phyloP scores from a whole-genome alignment of 2,113 vertebrate species.

The Tricholaema leucomelas region DNA sequence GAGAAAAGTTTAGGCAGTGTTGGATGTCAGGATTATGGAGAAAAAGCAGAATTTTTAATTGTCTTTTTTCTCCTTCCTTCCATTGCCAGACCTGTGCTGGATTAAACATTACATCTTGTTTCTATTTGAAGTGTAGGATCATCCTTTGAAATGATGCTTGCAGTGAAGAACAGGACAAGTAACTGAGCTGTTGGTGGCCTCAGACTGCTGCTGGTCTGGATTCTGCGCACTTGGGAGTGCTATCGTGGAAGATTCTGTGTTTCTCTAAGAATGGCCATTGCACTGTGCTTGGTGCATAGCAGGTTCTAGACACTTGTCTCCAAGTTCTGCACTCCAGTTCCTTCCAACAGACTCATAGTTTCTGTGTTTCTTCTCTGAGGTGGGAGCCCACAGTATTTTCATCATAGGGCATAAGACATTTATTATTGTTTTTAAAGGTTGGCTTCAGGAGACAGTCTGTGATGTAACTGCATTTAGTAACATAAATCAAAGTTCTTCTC shows the following conservation, averaged over 20 bases:
- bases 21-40: not conserved
- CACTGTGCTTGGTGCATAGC: not conserved
- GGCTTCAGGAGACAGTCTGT: conserved; percentile 24
- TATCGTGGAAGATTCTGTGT: not conserved
- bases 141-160: not conserved
- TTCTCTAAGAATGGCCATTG: not conserved
- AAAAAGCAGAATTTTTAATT: not conserved
- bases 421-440: conserved; percentile 32
- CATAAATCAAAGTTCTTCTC: not conserved
- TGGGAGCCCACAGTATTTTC: not conserved
- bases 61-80: not conserved
- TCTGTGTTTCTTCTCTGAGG: not conserved
- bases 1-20: not conserved
- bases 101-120: not conserved
- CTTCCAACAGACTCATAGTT: not conserved
- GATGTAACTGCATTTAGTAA: conserved; percentile 21
- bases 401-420: conserved; percentile 27
- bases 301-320: not conserved
- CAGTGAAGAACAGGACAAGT: not conserved
- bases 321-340: not conserved
- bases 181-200: not conserved
- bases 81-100: not conserved
- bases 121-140: not conserved
- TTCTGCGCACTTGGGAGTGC: not conserved
- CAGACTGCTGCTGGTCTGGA: not conserved